Evolutionary conservation across 2,113 vertebrate genomes (phyloP).

Genomic region (Centropus unirufus): DNA sequence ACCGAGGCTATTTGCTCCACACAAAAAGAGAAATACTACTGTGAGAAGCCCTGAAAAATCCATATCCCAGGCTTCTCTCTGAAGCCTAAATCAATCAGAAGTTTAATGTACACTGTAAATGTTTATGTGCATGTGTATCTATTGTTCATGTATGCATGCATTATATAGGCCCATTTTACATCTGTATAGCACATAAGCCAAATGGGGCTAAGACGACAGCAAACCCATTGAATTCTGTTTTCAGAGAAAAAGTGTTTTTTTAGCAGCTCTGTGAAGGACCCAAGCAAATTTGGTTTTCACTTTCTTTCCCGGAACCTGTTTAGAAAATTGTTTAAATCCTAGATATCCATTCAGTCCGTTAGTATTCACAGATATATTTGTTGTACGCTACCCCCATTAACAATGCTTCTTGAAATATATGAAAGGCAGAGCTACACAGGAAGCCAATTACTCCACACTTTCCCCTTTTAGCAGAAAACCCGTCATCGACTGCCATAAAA

Average conservation of each 20-base stretch:
- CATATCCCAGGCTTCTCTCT: slow-evolving; percentile 3
- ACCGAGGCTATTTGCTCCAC: slow-evolving; percentile 33
- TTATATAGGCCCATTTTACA: neutral
- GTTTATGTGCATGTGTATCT: slow-evolving; percentile 25
- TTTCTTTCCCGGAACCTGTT: neutral
- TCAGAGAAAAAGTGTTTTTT: neutral
- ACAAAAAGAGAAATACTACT: slow-evolving; percentile 39
- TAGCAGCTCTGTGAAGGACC: neutral
- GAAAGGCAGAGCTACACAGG: neutral
- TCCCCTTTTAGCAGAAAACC: neutral
- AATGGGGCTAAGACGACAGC: neutral
- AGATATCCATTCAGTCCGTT: neutral
- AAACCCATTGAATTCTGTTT: neutral
- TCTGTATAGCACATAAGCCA: slow-evolving; percentile 9
- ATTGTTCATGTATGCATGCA: slow-evolving; percentile 28
- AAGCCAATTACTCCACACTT: neutral
- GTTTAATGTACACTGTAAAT: slow-evolving; percentile 38
- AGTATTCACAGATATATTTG: neutral
- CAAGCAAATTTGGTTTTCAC: neutral
- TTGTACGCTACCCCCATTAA: neutral
- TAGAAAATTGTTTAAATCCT: neutral
- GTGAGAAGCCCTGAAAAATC: slow-evolving; percentile 51
- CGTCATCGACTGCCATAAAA: neutral
- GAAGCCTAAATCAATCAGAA: slow-evolving; percentile 48
- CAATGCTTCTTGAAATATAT: neutral